Percentiles rank a stretch among this genome's conserved stretches.
Conservation (phyloP, 2,113 vertebrate species). For the Alaudala cheleensis region DNA sequence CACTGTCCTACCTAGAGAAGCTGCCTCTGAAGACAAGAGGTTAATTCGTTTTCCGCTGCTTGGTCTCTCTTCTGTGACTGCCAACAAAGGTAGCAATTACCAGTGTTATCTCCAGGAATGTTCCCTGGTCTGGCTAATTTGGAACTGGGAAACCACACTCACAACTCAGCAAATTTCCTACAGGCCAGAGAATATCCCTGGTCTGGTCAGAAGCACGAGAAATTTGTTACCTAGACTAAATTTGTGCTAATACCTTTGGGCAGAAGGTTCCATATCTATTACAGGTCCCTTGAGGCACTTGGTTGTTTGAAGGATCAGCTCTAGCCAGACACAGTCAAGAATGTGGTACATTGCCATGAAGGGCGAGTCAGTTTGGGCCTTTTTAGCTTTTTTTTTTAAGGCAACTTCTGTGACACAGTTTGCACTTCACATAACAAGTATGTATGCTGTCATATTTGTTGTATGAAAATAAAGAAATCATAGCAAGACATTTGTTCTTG, state of each 20-base stretch:
- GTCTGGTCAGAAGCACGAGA: not conserved
- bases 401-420: not conserved
- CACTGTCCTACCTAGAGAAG: not conserved
- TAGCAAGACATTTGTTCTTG: not conserved
- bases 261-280: not conserved
- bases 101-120: not conserved
- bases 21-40: not conserved
- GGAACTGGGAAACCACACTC: not conserved
- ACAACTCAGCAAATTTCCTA: not conserved
- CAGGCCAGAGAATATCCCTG: not conserved
- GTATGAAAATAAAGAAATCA: not conserved
- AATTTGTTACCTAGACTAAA: not conserved
- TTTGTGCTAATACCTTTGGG: slow-evolving; percentile 3
- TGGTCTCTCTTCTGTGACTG: slow-evolving; percentile 19
- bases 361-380: not conserved
- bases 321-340: not conserved
- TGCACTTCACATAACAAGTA: not conserved
- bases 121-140: slow-evolving; percentile 21
- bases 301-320: slow-evolving; percentile 1
- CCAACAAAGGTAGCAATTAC: slow-evolving; percentile 39
- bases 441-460: not conserved
- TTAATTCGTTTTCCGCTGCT: not conserved
- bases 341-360: not conserved
- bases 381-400: not conserved
- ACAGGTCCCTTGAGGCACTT: not conserved